Conservation (phyloP, 1,140 invertebrate genomes). For the Anoplolepis gracilipes region DNA sequence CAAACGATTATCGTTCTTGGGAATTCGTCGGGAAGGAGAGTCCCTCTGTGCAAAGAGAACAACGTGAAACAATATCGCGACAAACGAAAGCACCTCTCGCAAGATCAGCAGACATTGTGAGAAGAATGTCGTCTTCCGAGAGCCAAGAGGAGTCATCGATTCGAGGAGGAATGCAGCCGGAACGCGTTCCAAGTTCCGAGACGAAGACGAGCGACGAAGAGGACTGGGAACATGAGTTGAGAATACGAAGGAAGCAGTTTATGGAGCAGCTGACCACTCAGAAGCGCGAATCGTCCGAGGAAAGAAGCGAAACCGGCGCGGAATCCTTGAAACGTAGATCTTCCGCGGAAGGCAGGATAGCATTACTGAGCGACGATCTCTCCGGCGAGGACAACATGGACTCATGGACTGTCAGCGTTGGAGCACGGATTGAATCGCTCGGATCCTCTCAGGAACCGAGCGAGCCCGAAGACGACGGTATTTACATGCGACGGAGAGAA, state of each 20-base stretch:
- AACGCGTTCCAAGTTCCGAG: constrained; percentile 57
- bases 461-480: constrained; percentile 80
- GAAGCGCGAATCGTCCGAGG: constrained; percentile 61
- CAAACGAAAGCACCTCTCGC: constrained; percentile 61
- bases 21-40: constrained; percentile 74
- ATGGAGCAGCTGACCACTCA: constrained; percentile 70
- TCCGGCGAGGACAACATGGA: constrained; percentile 80
- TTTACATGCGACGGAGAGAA: constrained; percentile 68
- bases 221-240: constrained; percentile 82
- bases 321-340: constrained; percentile 79
- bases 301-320: constrained; percentile 72
- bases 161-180: not conserved
- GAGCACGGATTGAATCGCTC: constrained; percentile 72
- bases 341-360: constrained; percentile 83
- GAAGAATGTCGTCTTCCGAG: constrained; percentile 76
- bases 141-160: constrained; percentile 77
- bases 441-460: constrained; percentile 81
- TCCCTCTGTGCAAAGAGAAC: constrained; percentile 60
- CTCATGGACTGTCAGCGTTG: constrained; percentile 82
- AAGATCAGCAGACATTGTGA: constrained; percentile 65
- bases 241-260: constrained; percentile 77
- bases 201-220: constrained; percentile 81
- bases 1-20: constrained; percentile 76
- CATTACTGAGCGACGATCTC: constrained; percentile 81
- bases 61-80: constrained; percentile 68